Base-by-base conservation (phyloP, 1,140 invertebrate species). In the Scaptomyza hsui region DNA sequence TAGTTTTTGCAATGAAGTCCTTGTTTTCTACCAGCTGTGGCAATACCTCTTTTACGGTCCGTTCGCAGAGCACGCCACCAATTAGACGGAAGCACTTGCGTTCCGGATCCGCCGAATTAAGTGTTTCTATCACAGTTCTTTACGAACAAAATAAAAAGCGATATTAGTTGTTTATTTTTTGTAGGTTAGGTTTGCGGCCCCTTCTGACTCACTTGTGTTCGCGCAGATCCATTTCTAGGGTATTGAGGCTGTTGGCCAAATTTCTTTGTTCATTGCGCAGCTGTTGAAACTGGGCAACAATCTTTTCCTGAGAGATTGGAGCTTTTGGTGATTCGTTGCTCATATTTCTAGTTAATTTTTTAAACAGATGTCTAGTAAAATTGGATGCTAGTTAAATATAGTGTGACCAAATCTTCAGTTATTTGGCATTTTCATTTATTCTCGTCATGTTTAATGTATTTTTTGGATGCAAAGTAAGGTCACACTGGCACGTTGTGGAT, bases 81-180 rank as follows among this genome's bases (percentile, higher is more conserved):
- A 99, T 95, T 93, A 99, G 95, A 85, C 97, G 94, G 90, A 96
- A 99, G 92, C 98, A 99, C 92, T 97, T 98, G 78, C 97, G 94
- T 45, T 95, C 94, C 16, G 94, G 94, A 78, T 97, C 96, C 2
- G 98, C 95, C 53, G 95, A 95, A 92, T 97, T 95, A 42, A 99
- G 92, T 21, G 97, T 98, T 77, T 99, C 98, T 78, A 98, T 96
- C 6, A 99, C 98, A 86, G 99, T 95, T 92, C 98, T 99, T 76
- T 6, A 4, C 12, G 32, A 12, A 1, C 2, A 6, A 29, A 4
- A 62, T 9, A 47, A 59, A 39, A 1, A 7, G 0, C 3, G 10
- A 29, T 18, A 60, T 59, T 19, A 51, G 15, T 76, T 76, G 68
- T 72, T 69, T 47, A 42, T 59, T 32, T 51, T 45, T 61, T 49